phyloP scores from a whole-genome alignment of 2,888 invertebrate species.

The Pandemis heparana region DNA sequence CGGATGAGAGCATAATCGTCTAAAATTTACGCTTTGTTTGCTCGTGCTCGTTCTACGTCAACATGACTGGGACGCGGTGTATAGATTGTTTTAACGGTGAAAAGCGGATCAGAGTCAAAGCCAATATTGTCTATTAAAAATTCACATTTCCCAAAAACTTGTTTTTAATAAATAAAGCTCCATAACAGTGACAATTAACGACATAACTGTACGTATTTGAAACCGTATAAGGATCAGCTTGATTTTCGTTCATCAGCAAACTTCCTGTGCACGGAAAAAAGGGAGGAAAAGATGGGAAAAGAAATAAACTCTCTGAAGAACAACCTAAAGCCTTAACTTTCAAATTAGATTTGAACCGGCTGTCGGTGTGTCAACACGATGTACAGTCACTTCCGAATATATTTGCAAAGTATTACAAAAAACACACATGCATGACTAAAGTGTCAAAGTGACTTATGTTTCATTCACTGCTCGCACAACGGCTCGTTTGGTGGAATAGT shows the following conservation, averaged over 20 bases:
- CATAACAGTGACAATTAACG: not conserved
- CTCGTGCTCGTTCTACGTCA: conserved; percentile 22
- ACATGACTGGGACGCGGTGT: conserved; percentile 11
- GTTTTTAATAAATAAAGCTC: not conserved
- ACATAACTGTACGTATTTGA: not conserved
- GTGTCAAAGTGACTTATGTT: no score
- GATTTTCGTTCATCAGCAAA: conserved; percentile 34
- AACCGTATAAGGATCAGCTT: conserved; percentile 19
- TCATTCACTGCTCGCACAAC: no score
- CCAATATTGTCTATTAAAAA: not conserved
- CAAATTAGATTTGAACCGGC: conserved; percentile 32
- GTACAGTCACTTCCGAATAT: not conserved
- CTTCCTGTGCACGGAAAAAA: conserved; percentile 27
- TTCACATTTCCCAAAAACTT: not conserved
- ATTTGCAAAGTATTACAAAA: not conserved
- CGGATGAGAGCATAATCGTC: conserved; percentile 35
- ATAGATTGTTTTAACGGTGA: conserved; percentile 13
- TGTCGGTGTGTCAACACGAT: conserved; percentile 24
- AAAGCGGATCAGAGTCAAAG: conserved; percentile 16
- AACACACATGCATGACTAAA: not conserved
- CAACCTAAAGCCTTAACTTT: conserved; percentile 35
- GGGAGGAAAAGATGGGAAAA: conserved; percentile 29
- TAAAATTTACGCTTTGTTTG: conserved; percentile 38
- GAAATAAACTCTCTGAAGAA: conserved; percentile 20
- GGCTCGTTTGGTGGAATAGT: no score